Base-by-base conservation (phyloP, 2,888 invertebrate species). In the Drosophila falleni region DNA sequence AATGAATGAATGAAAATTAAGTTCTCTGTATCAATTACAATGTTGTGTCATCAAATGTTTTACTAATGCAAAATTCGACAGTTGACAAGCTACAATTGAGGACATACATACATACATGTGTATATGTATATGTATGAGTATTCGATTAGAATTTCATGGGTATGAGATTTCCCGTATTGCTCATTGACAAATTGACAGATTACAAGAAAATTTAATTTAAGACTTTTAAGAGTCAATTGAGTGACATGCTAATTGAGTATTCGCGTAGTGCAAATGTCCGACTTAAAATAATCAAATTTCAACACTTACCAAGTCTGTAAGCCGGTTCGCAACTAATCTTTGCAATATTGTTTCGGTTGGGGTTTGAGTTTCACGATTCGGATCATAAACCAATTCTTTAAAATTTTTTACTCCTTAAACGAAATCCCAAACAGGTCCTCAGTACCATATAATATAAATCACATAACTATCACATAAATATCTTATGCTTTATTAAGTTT, bases 131-230 rank as follows among this genome's bases (percentile, higher is more conserved):
- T 53, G 33, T 13, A 11, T 13, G 5, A 6, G 26, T 19, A 19
- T 54, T 42, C 15, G 49, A 23, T 53, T 39, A 67, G 78, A 53
- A 73, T 29, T n/a, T 26, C 41, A 26, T 56, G 71, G 41, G 46
- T 61, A 65, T 26, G 60, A 9, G 26, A 71, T 39, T 71, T 71
- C 63, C 58, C 62, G 15, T 35, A 68, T 60, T 41, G 53, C 26
- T 49, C 59, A 63, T 47, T 33, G n/a, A 11, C 11, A 15, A 13
- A 47, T 33, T 78, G 87, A 76, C 84, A 85, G 71, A 58, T 67
- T 44, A 80, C 86, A 80, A 62, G 74, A 49, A 76, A 81, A 78
- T 80, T 76, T 80, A 76, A 84, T 87, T 87, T 78, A 44, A 62
- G 54, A 47, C 54, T 31, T 35, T 66, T 49, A 42, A 53, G 35